Evolutionary conservation across 2,888 invertebrate genomes (phyloP), one percentile per base, ranked within the genome.

Genomic region (Melinaea marsaeus): DNA sequence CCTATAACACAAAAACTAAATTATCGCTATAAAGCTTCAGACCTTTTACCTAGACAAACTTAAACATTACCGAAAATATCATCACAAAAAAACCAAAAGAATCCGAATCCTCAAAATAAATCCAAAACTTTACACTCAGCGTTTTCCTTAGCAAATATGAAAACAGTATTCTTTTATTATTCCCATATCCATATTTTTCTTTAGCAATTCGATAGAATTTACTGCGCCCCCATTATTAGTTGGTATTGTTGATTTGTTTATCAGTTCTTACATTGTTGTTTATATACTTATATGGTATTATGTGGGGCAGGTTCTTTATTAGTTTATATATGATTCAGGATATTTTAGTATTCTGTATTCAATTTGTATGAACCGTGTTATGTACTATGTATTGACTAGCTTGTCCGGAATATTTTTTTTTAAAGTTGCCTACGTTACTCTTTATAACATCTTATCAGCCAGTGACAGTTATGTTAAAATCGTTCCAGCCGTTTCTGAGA

Each of bases 171-270:
- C 51, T n/a, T 32, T 51, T 51, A 51, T 51, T 51, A 51, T 51
- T 51, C 32, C 32, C 51, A 32, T 51, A 51, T 22, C 51, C 51
- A 51, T 51, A 51, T 51, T 51, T 51, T 51, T 51, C 32, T 51
- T 32, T 22, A 32, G 51, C 51, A 51, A 73, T 75, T 74, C 69
- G 62, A 63, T 62, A 57, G 57, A 69, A 80, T 79, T 77, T 79
- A 80, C 72, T 76, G 69, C 69, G 73, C 68, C 75, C 74, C 77
- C 76, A 79, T 78, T 77, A 80, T 79, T 74, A 76, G 73, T 74
- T 61, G 74, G 75, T 68, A 68, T 69, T 62, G 71, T 66, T 74
- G 74, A 73, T 75, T 73, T 74, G 72, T 75, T 73, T 71, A 71
- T 72, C 73, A 73, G 69, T 68, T 62, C 58, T 32, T 51, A 22